Base-by-base conservation (phyloP, 2,113 vertebrate species). In the Vulpes lagopus region DNA sequence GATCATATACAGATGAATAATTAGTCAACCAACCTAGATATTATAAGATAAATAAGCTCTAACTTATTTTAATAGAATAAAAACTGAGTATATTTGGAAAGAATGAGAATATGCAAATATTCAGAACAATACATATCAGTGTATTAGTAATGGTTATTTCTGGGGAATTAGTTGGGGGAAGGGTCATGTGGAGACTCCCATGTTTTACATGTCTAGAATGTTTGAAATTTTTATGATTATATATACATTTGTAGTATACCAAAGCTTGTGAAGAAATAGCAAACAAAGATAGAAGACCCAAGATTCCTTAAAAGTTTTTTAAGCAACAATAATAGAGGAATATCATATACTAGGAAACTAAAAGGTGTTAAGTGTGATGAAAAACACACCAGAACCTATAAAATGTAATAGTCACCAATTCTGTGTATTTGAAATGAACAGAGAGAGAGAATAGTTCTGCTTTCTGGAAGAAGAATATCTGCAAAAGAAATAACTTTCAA, bases 21-120 rank as follows among this genome's bases (percentile, higher is more conserved):
- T 32, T 92, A 80, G 27, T 8, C n/a, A 23, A 81, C 23, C 87
- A 81, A 60, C 43, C 25, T 57, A 27, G 8, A 32, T 22, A 57
- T 35, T 62, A n/a, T n/a, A 69, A 79, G 15, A 62, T 38, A 35
- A 88, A 57, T 85, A 62, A 80, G 3, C 20, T 95, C 38, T 60
- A n/a, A 57, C 12, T 35, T 35, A 35, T 35, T 35, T 35, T 35
- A 89, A 89, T 5, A 83, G 32, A 55, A 23, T 80, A 60, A 79
- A 84, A 91, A 69, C 53, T 74, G 74, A 84, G 51, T 20, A 27
- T 53, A 43, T 91, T 93, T 95, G 89, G 82, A 95, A 76, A 73
- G 71, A 60, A 16, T 14, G 32, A 27, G 91, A 65, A 83, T 53
- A 65, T 85, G 74, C 73, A 89, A 65, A 65, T 23, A 79, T 38